Evolutionary conservation across 1,140 invertebrate species (phyloP), one percentile per base, ranked within the genome.

Genomic region (Penaeus vannamei): DNA sequence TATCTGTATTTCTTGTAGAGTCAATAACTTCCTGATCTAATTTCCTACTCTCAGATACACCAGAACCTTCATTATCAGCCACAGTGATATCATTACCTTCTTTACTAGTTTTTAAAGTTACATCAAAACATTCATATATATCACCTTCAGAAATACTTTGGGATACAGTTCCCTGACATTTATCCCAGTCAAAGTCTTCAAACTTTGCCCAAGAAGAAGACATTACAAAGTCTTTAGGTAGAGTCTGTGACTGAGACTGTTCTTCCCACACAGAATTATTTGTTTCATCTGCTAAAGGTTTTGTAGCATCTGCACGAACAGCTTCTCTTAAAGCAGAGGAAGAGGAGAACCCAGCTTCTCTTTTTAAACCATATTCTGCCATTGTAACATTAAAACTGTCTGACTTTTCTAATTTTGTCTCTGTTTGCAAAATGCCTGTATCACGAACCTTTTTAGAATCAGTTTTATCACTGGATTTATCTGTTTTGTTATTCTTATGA

Each of bases 201-300:
- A 90, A 90, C 23, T 90, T 90, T 29, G 89, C 89, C 89, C 89
- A 90, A 12, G 84, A 90, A 12, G 84, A 72, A n/a, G 84, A 90
- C n/a, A 46, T 29, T 60, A 86, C 64, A 69, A 86, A 90, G 81
- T 83, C 77, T 60, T 86, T 83, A 8, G 89, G 85, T 22, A 86
- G 60, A 10, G 85, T 86, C 22, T 86, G 84, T 20, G 84, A 46
- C 19, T 89, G 84, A 23, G 84, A 46, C n/a, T 89, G 66, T 22
- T 64, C 82, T 26, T 77, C 62, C 64, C 53, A 26, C 22, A 53
- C n/a, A 26, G 59, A 53, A 53, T 53, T 53, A 53, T 53, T 53
- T 53, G 12, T 53, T 53, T 53, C 17, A 53, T 53, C 17, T 14
- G 10, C 8, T 53, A 53, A 53, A 53, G 53, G 8, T 53, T 53